phyloP scores from a whole-genome alignment of 1,140 invertebrate genomes.

The Lasaia peninsularis region DNA sequence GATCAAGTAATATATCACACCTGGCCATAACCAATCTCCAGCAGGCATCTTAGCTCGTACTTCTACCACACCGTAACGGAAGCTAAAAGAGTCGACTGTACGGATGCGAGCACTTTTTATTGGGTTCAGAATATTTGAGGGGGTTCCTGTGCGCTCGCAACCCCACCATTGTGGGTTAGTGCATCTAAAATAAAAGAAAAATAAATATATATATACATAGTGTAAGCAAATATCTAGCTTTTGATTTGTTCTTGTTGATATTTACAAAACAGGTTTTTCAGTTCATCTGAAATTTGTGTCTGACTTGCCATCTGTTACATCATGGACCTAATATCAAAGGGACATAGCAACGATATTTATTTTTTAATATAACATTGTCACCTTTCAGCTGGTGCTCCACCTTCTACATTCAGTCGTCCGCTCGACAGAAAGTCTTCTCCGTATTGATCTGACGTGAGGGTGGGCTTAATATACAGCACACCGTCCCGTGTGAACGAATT shows the following conservation, averaged over 20 bases:
- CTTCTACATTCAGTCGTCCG: constrained; percentile 78
- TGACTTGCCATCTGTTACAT: too few species aligned
- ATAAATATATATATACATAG: too few species aligned
- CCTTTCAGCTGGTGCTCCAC: constrained; percentile 78
- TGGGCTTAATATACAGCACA: constrained; percentile 78
- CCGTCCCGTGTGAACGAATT: constrained; percentile 80
- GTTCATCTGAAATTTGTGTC: too few species aligned
- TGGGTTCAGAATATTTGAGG: constrained; percentile 75
- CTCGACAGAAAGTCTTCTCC: constrained; percentile 77
- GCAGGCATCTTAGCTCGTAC: constrained; percentile 82
- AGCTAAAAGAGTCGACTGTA: constrained; percentile 79
- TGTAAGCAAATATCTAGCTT: too few species aligned
- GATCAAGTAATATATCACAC: too few species aligned
- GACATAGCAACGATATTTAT: too few species aligned
- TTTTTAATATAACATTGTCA: constrained; percentile 30
- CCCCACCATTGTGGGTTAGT: constrained; percentile 73
- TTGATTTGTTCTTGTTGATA: too few species aligned
- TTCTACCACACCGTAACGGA: constrained; percentile 81
- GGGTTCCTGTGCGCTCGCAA: constrained; percentile 60
- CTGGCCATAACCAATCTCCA: constrained; percentile 86
- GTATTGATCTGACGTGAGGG: constrained; percentile 77
- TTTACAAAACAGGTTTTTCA: too few species aligned
- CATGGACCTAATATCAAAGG: too few species aligned
- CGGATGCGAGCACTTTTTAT: constrained; percentile 81
- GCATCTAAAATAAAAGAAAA: constrained; percentile 76